Base-by-base conservation (phyloP, 2,113 vertebrate genomes). In the Blennius ocellaris region DNA sequence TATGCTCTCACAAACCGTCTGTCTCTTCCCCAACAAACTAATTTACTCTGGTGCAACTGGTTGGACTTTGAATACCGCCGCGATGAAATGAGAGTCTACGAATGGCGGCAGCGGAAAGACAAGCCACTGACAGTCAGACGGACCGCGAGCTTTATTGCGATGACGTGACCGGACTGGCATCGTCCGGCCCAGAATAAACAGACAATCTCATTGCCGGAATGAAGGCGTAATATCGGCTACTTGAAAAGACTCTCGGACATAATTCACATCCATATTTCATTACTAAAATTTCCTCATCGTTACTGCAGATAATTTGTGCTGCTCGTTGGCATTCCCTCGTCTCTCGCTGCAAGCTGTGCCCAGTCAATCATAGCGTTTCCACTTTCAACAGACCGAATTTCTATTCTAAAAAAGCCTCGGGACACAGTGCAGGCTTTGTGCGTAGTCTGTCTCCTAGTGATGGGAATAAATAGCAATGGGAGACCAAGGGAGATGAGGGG, bases 381-480 rank as follows among this genome's bases (percentile, higher is more conserved):
- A 88, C 82, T 90, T 87, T 83, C 63, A 80, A 84, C 89, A 86
- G 80, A 86, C 82, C 44, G 16, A 69, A 82, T 89, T 83, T 89
- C 83, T 84, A 85, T 87, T 87, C 82, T 85, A 84, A 89, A 91
- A 87, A 89, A 86, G 68, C 64, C 50, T 63, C 17, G 36, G 73
- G 85, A 92, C 89, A 93, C 89, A 92, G 88, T 76, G 90, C 57
- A 50, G 85, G 85, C 91, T 91, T 92, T 92, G 90, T 93, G 86
- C 61, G 63, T 71, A 44, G 74, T 40, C 86, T 66, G 85, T 92
- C 83, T 91, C 87, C 83, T 78, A 78, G 89, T 60, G 88, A 88
- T 88, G 89, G 80, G 87, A 88, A 89, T 89, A 89, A 92, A 94
- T 89, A 89, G 87, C 83, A 79, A 78, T 68, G 81, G 76, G 82